Base-by-base conservation (phyloP, 2,113 vertebrate genomes). In the Daphoenositta chrysoptera region DNA sequence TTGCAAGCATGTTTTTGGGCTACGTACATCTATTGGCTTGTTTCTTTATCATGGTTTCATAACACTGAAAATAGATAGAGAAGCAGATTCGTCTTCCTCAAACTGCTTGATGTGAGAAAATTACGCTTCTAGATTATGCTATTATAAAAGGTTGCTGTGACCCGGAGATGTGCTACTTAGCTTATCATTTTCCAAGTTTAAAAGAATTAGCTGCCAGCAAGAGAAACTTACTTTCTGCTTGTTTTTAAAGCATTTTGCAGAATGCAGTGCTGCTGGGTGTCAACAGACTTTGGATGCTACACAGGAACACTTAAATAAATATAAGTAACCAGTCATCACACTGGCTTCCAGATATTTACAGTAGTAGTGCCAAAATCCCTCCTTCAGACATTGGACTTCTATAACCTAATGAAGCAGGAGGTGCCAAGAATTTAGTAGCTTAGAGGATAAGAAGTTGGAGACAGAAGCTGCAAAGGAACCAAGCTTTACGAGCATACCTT, bases 21-120 rank as follows among this genome's bases (percentile, higher is more conserved):
- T 71, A 31, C 0, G 0, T 87, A 26, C 48, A 15, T 89, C 44
- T 65, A 42, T 44, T 83, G 33, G 22, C 37, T 81, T 82, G 53
- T 63, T 94, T 57, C 82, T 84, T 13, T 91, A 47, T 30, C 64
- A 27, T 90, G 39, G 60, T 44, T 95, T 93, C 66, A 17, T 85
- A 90, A 68, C 2, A 5, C 72, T 83, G 80, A 78, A 84, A 95
- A 76, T 17, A 92, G 84, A 91, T 45, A 58, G 47, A 89, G 76
- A 47, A 69, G 65, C 69, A 91, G 61, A 78, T 81, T 95, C 24
- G 2, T 87, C 82, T 68, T 64, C 65, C 69, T 82, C 37, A 56
- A 63, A 75, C 30, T 81, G 68, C 60, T 71, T 48, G 22, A 64
- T 75, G 48, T 90, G 92, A 88, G 79, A 90, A 92, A 96, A 96